Base-by-base conservation (phyloP, 2,888 invertebrate genomes). In the Diaprepes abbreviatus region DNA sequence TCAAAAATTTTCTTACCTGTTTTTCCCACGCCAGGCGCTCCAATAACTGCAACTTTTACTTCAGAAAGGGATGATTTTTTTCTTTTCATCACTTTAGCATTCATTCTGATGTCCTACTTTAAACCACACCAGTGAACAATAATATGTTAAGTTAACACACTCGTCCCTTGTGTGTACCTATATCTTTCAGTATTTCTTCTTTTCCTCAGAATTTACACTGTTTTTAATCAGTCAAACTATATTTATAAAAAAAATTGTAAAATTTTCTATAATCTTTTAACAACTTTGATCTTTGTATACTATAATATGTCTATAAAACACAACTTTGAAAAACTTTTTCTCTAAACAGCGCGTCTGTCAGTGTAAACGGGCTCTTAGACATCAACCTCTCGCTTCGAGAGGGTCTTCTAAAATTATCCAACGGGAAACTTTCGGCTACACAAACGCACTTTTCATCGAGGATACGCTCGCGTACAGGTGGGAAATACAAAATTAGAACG, bases 11-110 rank as follows among this genome's bases (percentile, higher is more conserved):
- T 19, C 14, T 86, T 88, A 96, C 96, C 96, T 85, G 94, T 96
- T 87, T 96, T 96, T 72, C 96, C 96, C 74, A 96, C 96, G 73
- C 93, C 92, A 12, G 95, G 93, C 66, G 94, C 94, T 65, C 96
- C 96, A 75, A 96, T 88, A 76, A 96, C 93, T 40, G 93, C 95
- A 78, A 96, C 92, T 88, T 96, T 96, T 75, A 96, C 93, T 86
- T 96, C 95, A 71, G 93, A 91, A 73, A 95, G 87, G 77, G 94
- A 92, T 45, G 95, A 94, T 85, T 96, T 96, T 87, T 95, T 96
- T 79, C 95, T 89, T 77, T 95, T 88, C 76, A 95, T 94, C 52
- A 93, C 93, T 79, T 93, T 90, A 76, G 93, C 90, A 78, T 93
- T 89, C 91, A 91, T 91, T 12, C 7, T 68, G 17, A 24, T 16